Evolutionary conservation across 1,140 invertebrate species (phyloP).

Genomic region (Tetramorium parvispinum): DNA sequence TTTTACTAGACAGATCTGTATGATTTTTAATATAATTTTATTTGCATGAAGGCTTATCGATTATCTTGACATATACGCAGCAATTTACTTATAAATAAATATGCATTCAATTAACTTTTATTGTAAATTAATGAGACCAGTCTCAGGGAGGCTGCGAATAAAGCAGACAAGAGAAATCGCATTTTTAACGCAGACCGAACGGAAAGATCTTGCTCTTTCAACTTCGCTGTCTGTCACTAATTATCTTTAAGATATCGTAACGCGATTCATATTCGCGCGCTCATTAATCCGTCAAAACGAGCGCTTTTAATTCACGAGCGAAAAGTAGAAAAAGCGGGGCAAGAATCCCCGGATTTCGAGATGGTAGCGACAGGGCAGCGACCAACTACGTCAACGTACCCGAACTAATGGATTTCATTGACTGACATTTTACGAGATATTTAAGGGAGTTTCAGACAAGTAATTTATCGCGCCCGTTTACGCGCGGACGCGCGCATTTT

Average conservation of each 20-base stretch:
- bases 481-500: constrained; percentile 78
- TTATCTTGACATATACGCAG: not conserved
- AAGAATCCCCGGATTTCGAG: not conserved
- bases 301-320: constrained; percentile 39
- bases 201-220: not conserved
- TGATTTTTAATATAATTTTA: not conserved
- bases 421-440: constrained; percentile 81
- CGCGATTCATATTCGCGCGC: constrained; percentile 6
- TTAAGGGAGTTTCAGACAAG: constrained; percentile 80
- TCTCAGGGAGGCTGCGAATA: not conserved
- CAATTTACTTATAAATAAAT: not conserved
- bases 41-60: not conserved
- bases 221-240: not conserved
- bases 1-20: not conserved
- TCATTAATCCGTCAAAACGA: constrained; percentile 22
- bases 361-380: constrained; percentile 4
- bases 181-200: not conserved
- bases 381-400: constrained; percentile 11
- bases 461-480: constrained; percentile 83
- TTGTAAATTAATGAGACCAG: not conserved
- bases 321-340: constrained; percentile 8
- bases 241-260: constrained; percentile 34
- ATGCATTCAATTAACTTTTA: not conserved
- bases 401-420: constrained; percentile 75
- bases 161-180: not conserved